A percentile compares a stretch with the other conserved stretches of the same genome.
Evolutionary conservation across 2,888 invertebrate genomes (phyloP).

Genomic region (Parnassius orleans): DNA sequence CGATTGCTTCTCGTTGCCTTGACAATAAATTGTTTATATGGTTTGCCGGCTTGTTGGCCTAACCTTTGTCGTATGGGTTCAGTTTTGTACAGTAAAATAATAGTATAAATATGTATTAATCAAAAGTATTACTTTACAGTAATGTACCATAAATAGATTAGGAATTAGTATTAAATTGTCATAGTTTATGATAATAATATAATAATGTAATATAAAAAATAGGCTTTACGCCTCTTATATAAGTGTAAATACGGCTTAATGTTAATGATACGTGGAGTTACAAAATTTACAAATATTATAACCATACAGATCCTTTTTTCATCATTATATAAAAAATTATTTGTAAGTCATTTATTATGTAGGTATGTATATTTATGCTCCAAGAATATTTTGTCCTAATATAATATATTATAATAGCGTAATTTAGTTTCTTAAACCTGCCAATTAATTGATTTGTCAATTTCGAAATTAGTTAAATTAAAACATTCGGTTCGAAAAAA

Average conservation of each 20-base stretch:
- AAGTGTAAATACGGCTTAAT: slow-evolving; percentile 22
- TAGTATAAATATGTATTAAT: slow-evolving; percentile 57
- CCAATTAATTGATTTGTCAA: no score
- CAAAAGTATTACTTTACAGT: slow-evolving; percentile 66
- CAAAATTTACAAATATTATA: slow-evolving; percentile 11
- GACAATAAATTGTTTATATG: slow-evolving; percentile 50
- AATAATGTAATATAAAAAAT: slow-evolving; percentile 13
- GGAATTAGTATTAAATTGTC: slow-evolving; percentile 21
- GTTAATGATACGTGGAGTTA: slow-evolving; percentile 1
- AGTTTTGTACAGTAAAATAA: slow-evolving; percentile 26
- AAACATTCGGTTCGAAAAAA: no score
- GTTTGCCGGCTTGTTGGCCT: slow-evolving; percentile 35
- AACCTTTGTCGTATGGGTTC: slow-evolving; percentile 18
- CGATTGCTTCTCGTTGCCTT: slow-evolving; percentile 41
- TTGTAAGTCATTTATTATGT: not conserved
- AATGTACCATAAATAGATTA: slow-evolving; percentile 36
- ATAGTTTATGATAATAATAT: slow-evolving; percentile 10
- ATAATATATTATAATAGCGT: no score
- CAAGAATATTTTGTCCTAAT: not conserved
- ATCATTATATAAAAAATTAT: not conserved
- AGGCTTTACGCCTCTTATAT: slow-evolving; percentile 13
- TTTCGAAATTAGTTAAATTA: no score
- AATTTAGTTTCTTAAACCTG: no score
- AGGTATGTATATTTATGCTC: no score
- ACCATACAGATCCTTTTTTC: not conserved